Percentiles rank a stretch among this genome's conserved stretches.
phyloP scores from a whole-genome alignment of 2,113 vertebrate species.

The Apus apus region DNA sequence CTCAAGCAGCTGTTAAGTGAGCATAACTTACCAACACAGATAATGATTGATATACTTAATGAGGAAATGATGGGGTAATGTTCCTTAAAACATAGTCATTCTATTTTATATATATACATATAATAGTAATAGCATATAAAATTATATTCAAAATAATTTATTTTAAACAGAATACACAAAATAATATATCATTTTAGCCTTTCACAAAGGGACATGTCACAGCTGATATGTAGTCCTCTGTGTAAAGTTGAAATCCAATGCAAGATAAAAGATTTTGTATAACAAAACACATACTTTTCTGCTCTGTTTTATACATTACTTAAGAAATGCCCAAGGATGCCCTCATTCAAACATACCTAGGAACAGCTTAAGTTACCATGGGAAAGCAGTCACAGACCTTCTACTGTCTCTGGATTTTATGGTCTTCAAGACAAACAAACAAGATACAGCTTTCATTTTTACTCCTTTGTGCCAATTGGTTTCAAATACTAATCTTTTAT shows the following conservation, averaged over 20 bases:
- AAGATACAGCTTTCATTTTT: neutral
- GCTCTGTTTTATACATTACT: neutral
- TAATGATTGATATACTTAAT: neutral
- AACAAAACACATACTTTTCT: neutral
- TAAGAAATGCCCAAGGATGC: neutral
- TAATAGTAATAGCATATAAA: neutral
- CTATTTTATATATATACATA: no score
- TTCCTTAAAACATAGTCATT: neutral
- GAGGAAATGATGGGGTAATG: slow-evolving; percentile 1
- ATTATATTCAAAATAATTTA: neutral
- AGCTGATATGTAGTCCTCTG: neutral
- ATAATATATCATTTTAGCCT: neutral
- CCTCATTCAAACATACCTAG: neutral
- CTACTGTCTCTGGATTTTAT: neutral
- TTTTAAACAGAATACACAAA: neutral
- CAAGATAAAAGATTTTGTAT: neutral
- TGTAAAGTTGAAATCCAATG: neutral
- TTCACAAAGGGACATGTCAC: neutral
- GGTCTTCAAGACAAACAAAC: neutral
- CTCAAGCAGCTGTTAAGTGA: slow-evolving; percentile 63
- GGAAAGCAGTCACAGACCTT: neutral
- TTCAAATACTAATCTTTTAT: neutral
- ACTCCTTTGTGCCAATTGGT: neutral
- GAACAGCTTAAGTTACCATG: neutral
- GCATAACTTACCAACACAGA: neutral